Evolutionary conservation across 1,140 invertebrate species (phyloP), one percentile per base, ranked within the genome.

Genomic region (Stenopsyche tienmushanensis): DNA sequence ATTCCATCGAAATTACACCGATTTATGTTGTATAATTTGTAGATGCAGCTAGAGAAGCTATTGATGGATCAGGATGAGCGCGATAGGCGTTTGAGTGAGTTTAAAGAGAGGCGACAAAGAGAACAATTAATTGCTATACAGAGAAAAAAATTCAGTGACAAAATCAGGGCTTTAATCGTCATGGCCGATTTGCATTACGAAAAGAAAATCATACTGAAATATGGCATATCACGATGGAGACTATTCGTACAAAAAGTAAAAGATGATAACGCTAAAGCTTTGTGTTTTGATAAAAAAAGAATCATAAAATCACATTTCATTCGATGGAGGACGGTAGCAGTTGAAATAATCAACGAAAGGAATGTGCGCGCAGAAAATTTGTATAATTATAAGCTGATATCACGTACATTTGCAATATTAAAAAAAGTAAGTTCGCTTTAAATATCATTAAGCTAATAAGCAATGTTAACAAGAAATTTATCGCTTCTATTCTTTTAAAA

Each of bases 61-160:
- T 75, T 78, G 72, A 77, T 80, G 75, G 85, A 87, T 69, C 85
- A 85, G 73, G 85, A 86, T 71, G 84, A 86, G 62, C 84, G 84
- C 70, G 73, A 79, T 1, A 75, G 77, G 69, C 78, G 81, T 62
- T 80, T 87, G 1, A 81, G 82, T 72, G 80, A 81, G 25, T 77
- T 87, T 3, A 82, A 81, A 71, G 81, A 85, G 53, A 83, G 82
- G 68, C 76, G 85, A 20, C 82, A 79, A 59, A 78, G 75, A 70
- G 85, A 87, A 73, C 81, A 83, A 73, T 81, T 86, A 71, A 79
- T 82, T 62, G 82, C 80, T 62, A 82, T 85, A 74, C 79, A 76
- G 75, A 84, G 77, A 71, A 82, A 73, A 79, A 83, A 74, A 78
- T 78, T 73, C 69, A 78, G 71, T 66, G 82, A 73, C 76, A 78